Base-by-base conservation (phyloP, 2,113 vertebrate species). In the Leptobrachium leishanense region DNA sequence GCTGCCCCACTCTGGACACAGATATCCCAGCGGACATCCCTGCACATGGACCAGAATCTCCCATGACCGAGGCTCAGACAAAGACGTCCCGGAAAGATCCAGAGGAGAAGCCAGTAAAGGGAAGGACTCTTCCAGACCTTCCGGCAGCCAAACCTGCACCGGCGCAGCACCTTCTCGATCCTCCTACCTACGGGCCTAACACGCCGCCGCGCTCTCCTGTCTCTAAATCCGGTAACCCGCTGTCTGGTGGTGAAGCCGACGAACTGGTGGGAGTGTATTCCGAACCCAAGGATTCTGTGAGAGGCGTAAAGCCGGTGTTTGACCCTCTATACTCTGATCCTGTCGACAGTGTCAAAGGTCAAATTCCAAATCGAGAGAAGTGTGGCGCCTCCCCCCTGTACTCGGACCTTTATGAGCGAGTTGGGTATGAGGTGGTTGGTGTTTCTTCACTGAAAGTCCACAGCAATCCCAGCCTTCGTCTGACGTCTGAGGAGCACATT, bases 261-360 rank as follows among this genome's bases (percentile, higher is more conserved):
- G 93, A 94, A 72, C 83, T 39, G 0, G 67, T 72, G 62, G 86
- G 85, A 0, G 84, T 97, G 40, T 99, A 99, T 81, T 95, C 98
- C 0, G 98, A 99, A 82, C 98, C 98, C 1, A 89, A 93, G 69
- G 98, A 99, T 76, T 92, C 94, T 0, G 85, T 99, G 50, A 95
- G 93, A 11, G n/a, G 91, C 40, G 84, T 87, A 42, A 77, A 74
- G 64, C 82, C 46, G 2, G 43, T 57, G 2, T 79, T 64, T 0
- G 96, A 98, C 75, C 83, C 90, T 0, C 88, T 98, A 0, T 99
- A 99, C 81, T 96, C 95, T 0, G 97, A 98, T 83, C 97, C 97
- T 0, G 75, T 97, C 74, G 96, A 97, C 90, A 97, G 89, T 86
- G 84, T 67, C 43, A 41, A 1, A 0, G 85, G 0, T 1, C 43